Conservation (phyloP, 2,113 vertebrate species). For the Corythornis madagascariensis region DNA sequence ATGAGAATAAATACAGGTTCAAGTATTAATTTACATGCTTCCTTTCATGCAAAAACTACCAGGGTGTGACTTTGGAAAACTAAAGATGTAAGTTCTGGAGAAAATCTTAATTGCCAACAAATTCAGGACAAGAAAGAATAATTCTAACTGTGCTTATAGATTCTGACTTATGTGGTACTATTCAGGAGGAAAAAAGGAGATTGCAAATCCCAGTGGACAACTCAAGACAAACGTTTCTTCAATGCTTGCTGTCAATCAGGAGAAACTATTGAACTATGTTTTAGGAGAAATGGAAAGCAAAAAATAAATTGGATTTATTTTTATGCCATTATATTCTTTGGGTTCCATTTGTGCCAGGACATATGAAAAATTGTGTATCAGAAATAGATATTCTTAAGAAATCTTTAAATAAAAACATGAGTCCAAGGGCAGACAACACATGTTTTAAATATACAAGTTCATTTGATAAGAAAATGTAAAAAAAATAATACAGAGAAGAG, state of each 20-base stretch:
- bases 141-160: fast-evolving
- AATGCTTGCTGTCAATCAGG: not conserved
- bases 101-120: not conserved
- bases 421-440: not conserved
- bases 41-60: not conserved
- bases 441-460: not conserved
- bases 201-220: not conserved
- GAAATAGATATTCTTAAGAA: not conserved
- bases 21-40: not conserved
- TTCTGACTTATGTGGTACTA: not conserved
- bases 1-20: not conserved
- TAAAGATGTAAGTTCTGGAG: not conserved
- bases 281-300: not conserved
- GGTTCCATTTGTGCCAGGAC: not conserved
- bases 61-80: not conserved
- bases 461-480: not conserved
- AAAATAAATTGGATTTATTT: not conserved
- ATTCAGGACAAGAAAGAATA: not conserved
- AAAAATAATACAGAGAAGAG: not conserved
- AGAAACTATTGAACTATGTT: not conserved
- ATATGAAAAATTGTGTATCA: not conserved
- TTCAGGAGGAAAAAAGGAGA: not conserved
- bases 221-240: not conserved
- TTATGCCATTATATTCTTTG: not conserved
- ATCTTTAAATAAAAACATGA: not conserved